Conservation (phyloP, 2,797 vertebrate species). For the Neosalanx taihuensis region DNA sequence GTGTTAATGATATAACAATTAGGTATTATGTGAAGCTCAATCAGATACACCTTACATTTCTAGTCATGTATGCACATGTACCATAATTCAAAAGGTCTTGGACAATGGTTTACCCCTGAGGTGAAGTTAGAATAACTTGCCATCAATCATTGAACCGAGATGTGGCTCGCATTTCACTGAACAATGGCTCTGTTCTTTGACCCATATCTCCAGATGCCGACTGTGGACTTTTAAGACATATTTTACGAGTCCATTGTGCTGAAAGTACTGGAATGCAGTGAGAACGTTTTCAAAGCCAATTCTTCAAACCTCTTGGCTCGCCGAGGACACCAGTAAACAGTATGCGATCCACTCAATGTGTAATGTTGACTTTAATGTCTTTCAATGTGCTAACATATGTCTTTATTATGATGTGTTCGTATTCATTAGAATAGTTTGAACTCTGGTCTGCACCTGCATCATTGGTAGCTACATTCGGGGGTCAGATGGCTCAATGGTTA, state of each 20-base stretch:
- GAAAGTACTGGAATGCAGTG: conserved; percentile 33
- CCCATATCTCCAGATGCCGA: conserved; percentile 39
- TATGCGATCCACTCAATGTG: conserved; percentile 2
- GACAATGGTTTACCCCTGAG: neutral
- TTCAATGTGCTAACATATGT: neutral
- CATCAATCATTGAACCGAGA: conserved; percentile 30
- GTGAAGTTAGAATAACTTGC: conserved; percentile 10
- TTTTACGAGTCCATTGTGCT: conserved; percentile 53
- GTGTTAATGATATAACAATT: no score
- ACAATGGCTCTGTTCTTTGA: conserved; percentile 19
- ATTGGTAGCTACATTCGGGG: neutral
- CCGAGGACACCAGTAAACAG: conserved; percentile 10
- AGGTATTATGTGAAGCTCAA: neutral
- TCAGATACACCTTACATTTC: neutral
- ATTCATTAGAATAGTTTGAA: neutral
- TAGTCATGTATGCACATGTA: neutral
- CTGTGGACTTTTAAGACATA: conserved; percentile 34
- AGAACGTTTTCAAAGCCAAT: conserved; percentile 25
- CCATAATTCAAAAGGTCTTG: neutral
- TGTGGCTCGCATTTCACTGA: conserved; percentile 27
- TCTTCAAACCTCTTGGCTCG: conserved; percentile 22
- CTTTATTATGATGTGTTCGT: neutral
- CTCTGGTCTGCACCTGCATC: neutral
- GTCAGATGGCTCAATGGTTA: no score
- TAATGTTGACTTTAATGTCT: neutral